A percentile compares a stretch with the other conserved stretches of the same genome.
These are phyloP conservation scores for Lithophane semibrunnea DNA, from an alignment of 2,888 invertebrate genomes.

Conservation along the genomic window DNA sequence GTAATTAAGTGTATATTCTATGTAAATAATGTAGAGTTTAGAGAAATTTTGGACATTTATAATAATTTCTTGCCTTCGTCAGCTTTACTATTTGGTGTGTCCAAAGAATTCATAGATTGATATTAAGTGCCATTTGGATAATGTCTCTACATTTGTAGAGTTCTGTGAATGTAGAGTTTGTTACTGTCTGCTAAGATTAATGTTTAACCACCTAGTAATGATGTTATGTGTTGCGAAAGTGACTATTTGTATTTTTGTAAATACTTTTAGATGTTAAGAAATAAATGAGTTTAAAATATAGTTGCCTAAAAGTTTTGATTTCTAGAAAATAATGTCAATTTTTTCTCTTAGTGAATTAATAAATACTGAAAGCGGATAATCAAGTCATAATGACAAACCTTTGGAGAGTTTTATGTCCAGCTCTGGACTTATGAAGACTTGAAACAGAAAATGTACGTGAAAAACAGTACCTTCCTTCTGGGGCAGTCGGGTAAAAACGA, in stretches of 20 bases:
- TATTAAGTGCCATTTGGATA: slow-evolving; percentile 79
- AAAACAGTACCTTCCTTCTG: too few relatives aligned
- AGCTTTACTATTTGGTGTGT: slow-evolving; percentile 72
- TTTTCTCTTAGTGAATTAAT: too few relatives aligned
- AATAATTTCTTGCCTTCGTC: slow-evolving; percentile 63
- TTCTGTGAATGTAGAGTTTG: slow-evolving; percentile 61
- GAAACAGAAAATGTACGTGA: too few relatives aligned
- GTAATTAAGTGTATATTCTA: slow-evolving; percentile 58
- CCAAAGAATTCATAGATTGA: slow-evolving; percentile 70
- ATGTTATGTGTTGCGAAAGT: slow-evolving; percentile 50
- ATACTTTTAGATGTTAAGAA: slow-evolving; percentile 55
- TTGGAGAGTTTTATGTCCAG: not conserved
- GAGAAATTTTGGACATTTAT: slow-evolving; percentile 58
- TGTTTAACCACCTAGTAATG: slow-evolving; percentile 75
- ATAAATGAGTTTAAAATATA: slow-evolving; percentile 51
- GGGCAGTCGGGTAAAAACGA: too few relatives aligned
- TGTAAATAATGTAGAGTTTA: slow-evolving; percentile 61
- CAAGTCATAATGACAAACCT: not conserved
- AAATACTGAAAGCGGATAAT: not conserved
- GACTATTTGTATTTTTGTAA: slow-evolving; percentile 66
- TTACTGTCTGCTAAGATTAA: slow-evolving; percentile 62
- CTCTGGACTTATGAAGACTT: not conserved
- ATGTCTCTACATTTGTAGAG: slow-evolving; percentile 65
- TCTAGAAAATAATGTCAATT: too few relatives aligned
- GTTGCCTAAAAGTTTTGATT: too few relatives aligned